Conservation (phyloP, 2,888 invertebrate species). For the Drosophila pegasa region DNA sequence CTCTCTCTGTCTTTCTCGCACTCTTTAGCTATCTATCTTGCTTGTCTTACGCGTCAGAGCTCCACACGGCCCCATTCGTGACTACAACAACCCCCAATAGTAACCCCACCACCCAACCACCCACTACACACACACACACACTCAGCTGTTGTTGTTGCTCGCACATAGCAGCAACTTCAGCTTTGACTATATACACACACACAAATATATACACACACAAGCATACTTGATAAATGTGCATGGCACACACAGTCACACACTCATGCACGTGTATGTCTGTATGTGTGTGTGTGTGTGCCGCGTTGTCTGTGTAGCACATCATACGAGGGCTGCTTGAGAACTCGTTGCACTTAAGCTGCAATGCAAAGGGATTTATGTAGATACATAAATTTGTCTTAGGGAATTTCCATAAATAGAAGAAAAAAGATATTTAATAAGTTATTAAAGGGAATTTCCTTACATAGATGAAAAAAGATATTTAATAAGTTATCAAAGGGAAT, state of each 20-base stretch:
- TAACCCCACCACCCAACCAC: conserved; percentile 40
- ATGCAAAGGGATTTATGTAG: not conserved
- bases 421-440: too few species aligned
- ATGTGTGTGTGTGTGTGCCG: conserved; percentile 38
- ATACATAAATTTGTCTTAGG: not conserved
- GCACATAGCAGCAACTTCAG: conserved; percentile 60
- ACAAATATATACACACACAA: conserved; percentile 29
- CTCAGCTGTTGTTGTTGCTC: conserved; percentile 36
- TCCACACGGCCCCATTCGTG: conserved; percentile 13
- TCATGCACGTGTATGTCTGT: conserved; percentile 31
- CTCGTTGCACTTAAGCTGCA: not conserved
- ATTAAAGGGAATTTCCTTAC: too few species aligned
- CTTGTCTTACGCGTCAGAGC: conserved; percentile 46
- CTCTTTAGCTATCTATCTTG: conserved; percentile 22
- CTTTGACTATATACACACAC: conserved; percentile 35
- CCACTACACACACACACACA: conserved; percentile 9
- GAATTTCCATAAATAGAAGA: not conserved
- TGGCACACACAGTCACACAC: conserved; percentile 40
- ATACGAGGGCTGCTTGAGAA: conserved; percentile 41
- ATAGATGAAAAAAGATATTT: too few species aligned
- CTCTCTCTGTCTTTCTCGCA: conserved; percentile 3
- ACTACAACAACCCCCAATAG: conserved; percentile 45
- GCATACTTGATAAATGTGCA: conserved; percentile 75
- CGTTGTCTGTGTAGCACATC: conserved; percentile 61
- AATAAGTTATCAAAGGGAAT: too few species aligned